A percentile compares a stretch with the other conserved stretches of the same genome.
These are phyloP conservation scores for Trisateles emortualis DNA, from an alignment of 2,888 invertebrate species.

Conservation along the genomic window DNA sequence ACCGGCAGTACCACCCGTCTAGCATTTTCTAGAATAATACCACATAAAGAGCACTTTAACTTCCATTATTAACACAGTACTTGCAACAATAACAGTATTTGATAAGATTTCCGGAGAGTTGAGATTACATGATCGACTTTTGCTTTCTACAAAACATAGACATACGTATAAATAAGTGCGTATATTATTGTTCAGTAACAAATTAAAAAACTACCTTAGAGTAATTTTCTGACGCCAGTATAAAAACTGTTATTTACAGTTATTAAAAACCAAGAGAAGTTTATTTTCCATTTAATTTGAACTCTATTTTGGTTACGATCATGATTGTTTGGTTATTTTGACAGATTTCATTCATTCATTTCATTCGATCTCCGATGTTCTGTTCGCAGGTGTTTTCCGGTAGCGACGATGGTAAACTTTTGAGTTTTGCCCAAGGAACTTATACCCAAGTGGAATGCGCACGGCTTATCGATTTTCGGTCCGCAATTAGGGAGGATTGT, in stretches of 20 bases:
- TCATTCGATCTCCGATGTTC: neutral
- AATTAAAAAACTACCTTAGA: conserved; percentile 66
- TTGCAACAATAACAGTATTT: neutral
- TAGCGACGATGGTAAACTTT: no score
- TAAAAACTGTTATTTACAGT: conserved; percentile 39
- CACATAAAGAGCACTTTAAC: conserved; percentile 1
- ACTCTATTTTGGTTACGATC: conserved; percentile 23
- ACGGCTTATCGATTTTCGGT: no score
- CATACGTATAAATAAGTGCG: conserved; percentile 1
- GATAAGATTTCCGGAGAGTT: neutral
- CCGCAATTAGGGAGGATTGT: no score
- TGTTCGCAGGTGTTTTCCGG: neutral
- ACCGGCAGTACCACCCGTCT: conserved; percentile 95
- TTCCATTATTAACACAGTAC: neutral
- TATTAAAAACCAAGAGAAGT: conserved; percentile 17
- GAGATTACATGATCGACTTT: conserved; percentile 21
- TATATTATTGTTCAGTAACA: conserved; percentile 15
- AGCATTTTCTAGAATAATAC: conserved; percentile 87
- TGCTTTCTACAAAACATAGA: conserved; percentile 17
- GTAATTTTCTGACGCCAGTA: conserved; percentile 81
- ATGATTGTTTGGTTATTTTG: conserved; percentile 19
- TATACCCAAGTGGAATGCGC: no score
- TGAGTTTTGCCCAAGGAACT: no score
- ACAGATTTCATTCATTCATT: conserved; percentile 6
- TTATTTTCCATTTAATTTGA: conserved; percentile 24